Base-by-base conservation (phyloP, 2,113 vertebrate genomes). In the Gadus chalcogrammus region DNA sequence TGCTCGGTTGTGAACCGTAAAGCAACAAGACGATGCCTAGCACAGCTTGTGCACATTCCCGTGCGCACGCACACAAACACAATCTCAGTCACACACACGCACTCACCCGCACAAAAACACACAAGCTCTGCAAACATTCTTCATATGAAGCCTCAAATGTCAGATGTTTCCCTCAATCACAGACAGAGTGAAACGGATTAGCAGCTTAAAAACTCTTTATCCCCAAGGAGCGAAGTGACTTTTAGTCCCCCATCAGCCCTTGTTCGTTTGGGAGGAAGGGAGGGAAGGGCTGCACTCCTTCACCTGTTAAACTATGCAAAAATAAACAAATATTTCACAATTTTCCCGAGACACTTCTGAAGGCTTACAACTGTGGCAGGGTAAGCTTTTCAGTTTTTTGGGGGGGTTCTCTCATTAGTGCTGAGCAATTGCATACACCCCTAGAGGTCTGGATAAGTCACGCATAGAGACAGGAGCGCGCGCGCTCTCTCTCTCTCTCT, bases 111-210 rank as follows among this genome's bases (percentile, higher is more conserved):
- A 48, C 58, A 65, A 13, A 31, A 59, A 55, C 55, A 71, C 24
- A 48, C 61, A 13, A 42, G 59, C 76, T 65, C 65, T n/a, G 38
- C 38, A 76, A 74, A 82, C 70, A 74, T 76, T 35, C 61, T 65
- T 82, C 63, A 73, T 80, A 74, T 82, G 80, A 35, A 60, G 53
- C 63, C 70, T 84, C 60, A 85, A 81, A 87, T 84, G 80, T 84
- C 82, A 87, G 70, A 81, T 68, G 71, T 79, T 86, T 71, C 71
- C 79, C 80, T 84, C 82, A 77, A 70, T 79, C 83, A 79, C 77
- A 67, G 22, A 28, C 67, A 77, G 68, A 76, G 61, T 28, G 66
- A 42, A 71, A 48, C 42, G 55, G 81, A 85, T 81, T 84, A 84
- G 71, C 67, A 75, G 76, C 74, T 81, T 82, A 68, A 77, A 81